A percentile compares a stretch with the other conserved stretches of the same genome.
These are phyloP conservation scores for Cyanistes caeruleus DNA, from an alignment of 2,113 vertebrate genomes.

Conservation along the genomic window DNA sequence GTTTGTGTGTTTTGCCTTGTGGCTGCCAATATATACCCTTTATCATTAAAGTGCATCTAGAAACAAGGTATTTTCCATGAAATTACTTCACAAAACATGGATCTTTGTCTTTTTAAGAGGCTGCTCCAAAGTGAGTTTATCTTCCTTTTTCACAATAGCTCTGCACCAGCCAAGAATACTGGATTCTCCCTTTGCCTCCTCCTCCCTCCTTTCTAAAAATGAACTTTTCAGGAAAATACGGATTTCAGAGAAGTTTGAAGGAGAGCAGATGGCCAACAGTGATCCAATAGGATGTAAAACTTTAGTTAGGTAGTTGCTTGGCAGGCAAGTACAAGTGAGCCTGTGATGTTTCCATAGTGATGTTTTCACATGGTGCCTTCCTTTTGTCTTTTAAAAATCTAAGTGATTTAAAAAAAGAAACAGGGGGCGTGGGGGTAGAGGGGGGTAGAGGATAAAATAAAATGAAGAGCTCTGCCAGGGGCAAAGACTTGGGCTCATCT, in stretches of 20 bases:
- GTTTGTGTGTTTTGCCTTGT: conserved; percentile 50
- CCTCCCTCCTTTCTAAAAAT: conserved; percentile 57
- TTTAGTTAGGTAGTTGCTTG: conserved; percentile 62
- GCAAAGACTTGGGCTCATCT: neutral
- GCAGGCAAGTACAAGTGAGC: conserved; percentile 46
- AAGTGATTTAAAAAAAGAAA: conserved; percentile 20
- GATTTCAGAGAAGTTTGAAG: conserved; percentile 57
- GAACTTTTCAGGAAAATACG: conserved; percentile 64
- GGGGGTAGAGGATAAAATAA: neutral
- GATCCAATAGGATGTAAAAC: conserved; percentile 61
- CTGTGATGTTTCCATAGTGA: conserved; percentile 76
- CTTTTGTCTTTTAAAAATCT: conserved; percentile 51
- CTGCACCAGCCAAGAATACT: conserved; percentile 20
- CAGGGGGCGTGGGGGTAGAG: neutral
- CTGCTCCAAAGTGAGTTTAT: conserved; percentile 22
- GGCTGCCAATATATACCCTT: conserved; percentile 33
- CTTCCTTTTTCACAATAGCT: conserved; percentile 51
- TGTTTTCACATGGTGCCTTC: conserved; percentile 54
- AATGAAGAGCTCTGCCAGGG: neutral
- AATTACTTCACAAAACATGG: conserved; percentile 9
- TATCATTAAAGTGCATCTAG: conserved; percentile 59
- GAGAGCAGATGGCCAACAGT: conserved; percentile 49
- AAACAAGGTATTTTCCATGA: conserved; percentile 36
- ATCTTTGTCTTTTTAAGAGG: conserved; percentile 49
- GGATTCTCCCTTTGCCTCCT: conserved; percentile 48